Percentiles rank a stretch among this genome's conserved stretches.
Evolutionary conservation across 2,888 invertebrate species (phyloP).

Genomic region (Iselma pallidipennis): DNA sequence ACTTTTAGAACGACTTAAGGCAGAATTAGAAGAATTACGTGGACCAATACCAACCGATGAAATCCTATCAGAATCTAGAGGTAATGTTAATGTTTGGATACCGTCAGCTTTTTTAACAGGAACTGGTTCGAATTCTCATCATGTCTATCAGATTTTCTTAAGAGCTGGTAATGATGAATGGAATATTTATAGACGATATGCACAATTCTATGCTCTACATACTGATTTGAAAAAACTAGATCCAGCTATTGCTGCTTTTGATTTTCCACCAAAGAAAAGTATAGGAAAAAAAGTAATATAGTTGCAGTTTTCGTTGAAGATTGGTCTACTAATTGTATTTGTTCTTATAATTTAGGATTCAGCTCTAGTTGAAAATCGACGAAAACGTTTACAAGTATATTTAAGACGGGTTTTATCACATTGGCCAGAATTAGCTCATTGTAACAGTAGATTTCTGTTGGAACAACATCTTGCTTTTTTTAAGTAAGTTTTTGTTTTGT

Average conservation of each 20-base stretch:
- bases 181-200: slow-evolving; percentile 94
- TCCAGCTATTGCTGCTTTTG: slow-evolving; percentile 75
- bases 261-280: slow-evolving; percentile 95
- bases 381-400: slow-evolving; percentile 84
- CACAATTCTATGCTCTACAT: slow-evolving; percentile 88
- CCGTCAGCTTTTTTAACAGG: slow-evolving; percentile 84
- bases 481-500: slow-evolving; percentile 60
- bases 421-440: slow-evolving; percentile 76
- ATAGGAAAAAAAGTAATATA: slow-evolving; percentile 87
- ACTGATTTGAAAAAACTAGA: slow-evolving; percentile 82
- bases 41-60: slow-evolving; percentile 64
- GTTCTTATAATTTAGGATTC: slow-evolving; percentile 64
- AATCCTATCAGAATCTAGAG: slow-evolving; percentile 49
- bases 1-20: slow-evolving; percentile 62
- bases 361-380: slow-evolving; percentile 83
- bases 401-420: slow-evolving; percentile 81
- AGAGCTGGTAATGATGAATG: slow-evolving; percentile 88
- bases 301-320: slow-evolving; percentile 4
- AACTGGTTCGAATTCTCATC: slow-evolving; percentile 74
- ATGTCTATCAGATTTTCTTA: slow-evolving; percentile 84
- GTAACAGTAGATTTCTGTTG: slow-evolving; percentile 77
- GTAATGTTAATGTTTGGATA: slow-evolving; percentile 81
- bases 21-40: slow-evolving; percentile 67
- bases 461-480: slow-evolving; percentile 86
- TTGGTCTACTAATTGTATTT: not conserved